These are phyloP conservation scores for Vesta saturnalis DNA, from an alignment of 2,888 invertebrate genomes.

Conservation along the genomic window DNA sequence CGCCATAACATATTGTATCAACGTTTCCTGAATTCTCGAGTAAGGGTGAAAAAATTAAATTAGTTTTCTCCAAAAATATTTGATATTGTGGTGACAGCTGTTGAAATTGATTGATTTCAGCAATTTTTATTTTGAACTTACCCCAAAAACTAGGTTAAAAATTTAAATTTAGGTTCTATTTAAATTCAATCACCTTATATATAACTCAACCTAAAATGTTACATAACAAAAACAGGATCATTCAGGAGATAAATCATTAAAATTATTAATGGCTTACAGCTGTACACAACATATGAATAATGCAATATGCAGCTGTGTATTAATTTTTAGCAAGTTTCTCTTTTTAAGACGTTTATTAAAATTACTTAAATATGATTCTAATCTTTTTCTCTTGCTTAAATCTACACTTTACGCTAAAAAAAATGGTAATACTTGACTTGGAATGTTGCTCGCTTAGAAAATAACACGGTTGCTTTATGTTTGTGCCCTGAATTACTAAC, in stretches of 20 bases:
- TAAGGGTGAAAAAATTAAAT: no score
- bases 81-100: no score
- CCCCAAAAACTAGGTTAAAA: no score
- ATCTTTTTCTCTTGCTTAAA: no score
- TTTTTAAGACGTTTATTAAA: neutral
- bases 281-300: neutral
- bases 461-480: conserved; percentile 17
- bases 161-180: no score
- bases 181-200: neutral
- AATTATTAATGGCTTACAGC: neutral
- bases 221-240: neutral
- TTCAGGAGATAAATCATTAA: neutral
- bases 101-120: no score
- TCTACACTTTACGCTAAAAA: no score
- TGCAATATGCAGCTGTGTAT: neutral
- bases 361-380: no score
- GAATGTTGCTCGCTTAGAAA: conserved; percentile 24
- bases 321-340: conserved; percentile 4
- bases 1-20: no score
- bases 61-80: no score
- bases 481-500: conserved; percentile 19
- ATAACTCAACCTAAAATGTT: neutral
- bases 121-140: no score
- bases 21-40: no score
- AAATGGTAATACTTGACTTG: conserved; percentile 13